Percentiles rank a stretch among this genome's conserved stretches.
Evolutionary conservation across 2,888 invertebrate species (phyloP).

Genomic region (Megamerina dolium): DNA sequence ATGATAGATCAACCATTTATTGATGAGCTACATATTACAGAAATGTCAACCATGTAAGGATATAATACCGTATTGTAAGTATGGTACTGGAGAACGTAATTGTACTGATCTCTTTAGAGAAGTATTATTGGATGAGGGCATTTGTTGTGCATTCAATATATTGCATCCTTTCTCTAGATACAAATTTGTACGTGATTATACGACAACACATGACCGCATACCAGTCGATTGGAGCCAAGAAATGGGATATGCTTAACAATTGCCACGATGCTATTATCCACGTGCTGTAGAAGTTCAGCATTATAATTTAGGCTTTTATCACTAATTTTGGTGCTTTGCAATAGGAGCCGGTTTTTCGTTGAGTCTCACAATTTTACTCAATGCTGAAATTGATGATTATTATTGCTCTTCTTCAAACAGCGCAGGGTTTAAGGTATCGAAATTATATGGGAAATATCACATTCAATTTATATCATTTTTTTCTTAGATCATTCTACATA

Average conservation of each 20-base stretch:
- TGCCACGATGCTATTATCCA: constrained; percentile 57
- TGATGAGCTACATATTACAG: constrained; percentile 44
- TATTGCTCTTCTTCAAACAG: constrained; percentile 72
- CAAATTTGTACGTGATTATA: constrained; percentile 28
- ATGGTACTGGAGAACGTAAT: constrained; percentile 55
- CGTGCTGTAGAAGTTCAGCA: constrained; percentile 50
- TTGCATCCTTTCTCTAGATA: constrained; percentile 58
- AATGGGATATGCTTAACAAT: constrained; percentile 57
- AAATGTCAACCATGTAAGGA: constrained; percentile 69
- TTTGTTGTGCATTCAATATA: constrained; percentile 77
- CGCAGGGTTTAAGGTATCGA: constrained; percentile 51
- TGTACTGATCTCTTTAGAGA: constrained; percentile 69
- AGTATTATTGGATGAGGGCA: constrained; percentile 73
- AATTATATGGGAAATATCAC: not conserved
- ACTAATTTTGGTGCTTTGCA: not conserved
- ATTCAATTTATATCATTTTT: not conserved
- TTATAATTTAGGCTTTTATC: no score
- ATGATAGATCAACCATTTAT: no score
- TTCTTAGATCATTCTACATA: constrained; percentile 53
- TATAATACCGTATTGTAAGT: constrained; percentile 63
- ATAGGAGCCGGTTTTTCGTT: constrained; percentile 60
- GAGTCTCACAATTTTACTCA: constrained; percentile 63
- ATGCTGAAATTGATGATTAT: constrained; percentile 66
- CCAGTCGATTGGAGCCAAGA: constrained; percentile 69
- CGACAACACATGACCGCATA: constrained; percentile 29